phyloP scores from a whole-genome alignment of 1,140 invertebrate species.

The Pinna nobilis region DNA sequence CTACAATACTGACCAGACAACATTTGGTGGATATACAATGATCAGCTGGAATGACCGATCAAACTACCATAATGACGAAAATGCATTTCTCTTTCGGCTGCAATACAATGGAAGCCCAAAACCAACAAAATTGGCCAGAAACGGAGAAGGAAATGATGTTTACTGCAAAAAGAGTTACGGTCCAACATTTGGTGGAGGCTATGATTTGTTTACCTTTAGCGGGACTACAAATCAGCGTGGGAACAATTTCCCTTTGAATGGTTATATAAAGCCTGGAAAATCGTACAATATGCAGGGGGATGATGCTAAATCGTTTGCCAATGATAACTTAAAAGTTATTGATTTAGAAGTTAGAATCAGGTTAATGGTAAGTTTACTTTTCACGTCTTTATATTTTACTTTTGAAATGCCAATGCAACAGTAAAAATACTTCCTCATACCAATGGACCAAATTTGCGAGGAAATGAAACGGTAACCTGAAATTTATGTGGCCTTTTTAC shows the following conservation, averaged over 20 bases:
- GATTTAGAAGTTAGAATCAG: conserved; percentile 6
- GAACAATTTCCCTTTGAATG: neutral
- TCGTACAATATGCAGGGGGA: neutral
- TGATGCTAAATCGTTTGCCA: neutral
- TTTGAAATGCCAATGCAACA: too few relatives aligned
- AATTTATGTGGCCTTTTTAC: too few relatives aligned
- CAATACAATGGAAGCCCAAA: neutral
- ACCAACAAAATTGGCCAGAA: neutral
- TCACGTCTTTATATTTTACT: too few relatives aligned
- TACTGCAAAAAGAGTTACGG: neutral
- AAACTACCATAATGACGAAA: conserved; percentile 22
- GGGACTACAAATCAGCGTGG: neutral
- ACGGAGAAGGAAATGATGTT: neutral
- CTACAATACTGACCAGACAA: conserved; percentile 32
- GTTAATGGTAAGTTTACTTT: conserved; percentile 1
- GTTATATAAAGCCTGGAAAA: neutral
- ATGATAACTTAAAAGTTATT: neutral
- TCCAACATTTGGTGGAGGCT: conserved; percentile 30
- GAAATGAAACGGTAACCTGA: too few relatives aligned
- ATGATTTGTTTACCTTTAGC: neutral
- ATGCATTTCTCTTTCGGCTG: conserved; percentile 45
- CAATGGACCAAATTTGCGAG: too few relatives aligned
- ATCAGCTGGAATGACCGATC: conserved; percentile 32
- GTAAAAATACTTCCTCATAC: too few relatives aligned
- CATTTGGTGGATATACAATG: conserved; percentile 48